These are phyloP conservation scores for Buphagus erythrorhynchus DNA, from an alignment of 2,797 vertebrate species.

Conservation along the genomic window DNA sequence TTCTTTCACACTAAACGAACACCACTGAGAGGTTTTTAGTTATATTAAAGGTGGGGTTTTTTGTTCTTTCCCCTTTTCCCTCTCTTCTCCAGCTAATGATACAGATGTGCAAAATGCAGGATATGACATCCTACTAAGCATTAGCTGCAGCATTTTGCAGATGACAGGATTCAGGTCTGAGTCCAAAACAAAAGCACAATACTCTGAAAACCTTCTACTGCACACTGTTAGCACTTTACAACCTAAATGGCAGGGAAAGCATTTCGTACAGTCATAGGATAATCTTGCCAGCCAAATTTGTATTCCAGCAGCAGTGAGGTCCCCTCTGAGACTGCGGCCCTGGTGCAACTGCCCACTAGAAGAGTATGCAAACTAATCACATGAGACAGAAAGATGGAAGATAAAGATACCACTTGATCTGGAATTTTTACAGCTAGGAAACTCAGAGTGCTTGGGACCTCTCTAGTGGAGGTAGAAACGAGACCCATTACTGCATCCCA, in stretches of 20 bases:
- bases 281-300: background rate
- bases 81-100: slow-evolving; percentile 60
- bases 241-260: background rate
- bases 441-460: background rate
- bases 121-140: slow-evolving; percentile 48
- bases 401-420: background rate
- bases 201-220: slow-evolving; percentile 54
- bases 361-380: background rate
- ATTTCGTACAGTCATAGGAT: background rate
- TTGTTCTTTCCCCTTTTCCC: background rate
- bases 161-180: slow-evolving; percentile 60
- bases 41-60: slow-evolving; percentile 25
- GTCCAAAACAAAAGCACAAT: slow-evolving; percentile 64
- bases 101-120: slow-evolving; percentile 65
- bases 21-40: slow-evolving; percentile 71
- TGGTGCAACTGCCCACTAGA: background rate
- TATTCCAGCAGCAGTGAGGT: background rate
- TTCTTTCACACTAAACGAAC: slow-evolving; percentile 76
- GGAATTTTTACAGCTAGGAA: background rate
- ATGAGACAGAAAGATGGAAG: background rate
- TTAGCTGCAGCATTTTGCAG: slow-evolving; percentile 39
- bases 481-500: background rate
- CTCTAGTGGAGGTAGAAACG: background rate
- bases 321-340: background rate
- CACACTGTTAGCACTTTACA: background rate